A percentile compares a stretch with the other conserved stretches of the same genome.
phyloP scores from a whole-genome alignment of 2,797 vertebrate species.

The Enteromius treurensis region DNA sequence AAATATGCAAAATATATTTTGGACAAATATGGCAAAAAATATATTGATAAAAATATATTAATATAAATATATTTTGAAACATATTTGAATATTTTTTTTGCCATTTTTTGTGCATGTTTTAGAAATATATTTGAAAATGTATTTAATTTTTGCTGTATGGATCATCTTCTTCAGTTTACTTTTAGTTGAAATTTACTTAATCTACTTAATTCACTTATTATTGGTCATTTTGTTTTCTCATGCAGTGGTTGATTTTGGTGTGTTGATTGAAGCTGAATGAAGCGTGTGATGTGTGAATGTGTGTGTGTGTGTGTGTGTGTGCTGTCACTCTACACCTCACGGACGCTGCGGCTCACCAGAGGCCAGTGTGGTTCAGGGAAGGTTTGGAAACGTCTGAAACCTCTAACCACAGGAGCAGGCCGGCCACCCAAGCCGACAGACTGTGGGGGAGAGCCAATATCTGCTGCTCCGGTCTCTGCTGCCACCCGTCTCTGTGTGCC shows the following conservation, averaged over 20 bases:
- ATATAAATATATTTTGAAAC: background rate
- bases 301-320: slow-evolving; percentile 27
- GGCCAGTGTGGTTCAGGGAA: slow-evolving; percentile 76
- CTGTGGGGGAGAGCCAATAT: slow-evolving; percentile 36
- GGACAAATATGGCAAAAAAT: background rate
- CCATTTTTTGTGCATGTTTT: background rate
- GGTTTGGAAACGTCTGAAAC: slow-evolving; percentile 73
- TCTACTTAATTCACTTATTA: background rate
- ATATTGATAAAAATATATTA: background rate
- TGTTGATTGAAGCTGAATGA: slow-evolving; percentile 19
- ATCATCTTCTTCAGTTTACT: background rate
- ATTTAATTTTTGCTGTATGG: background rate
- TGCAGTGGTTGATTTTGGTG: background rate
- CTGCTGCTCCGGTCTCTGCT: background rate
- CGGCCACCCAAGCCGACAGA: slow-evolving; percentile 52
- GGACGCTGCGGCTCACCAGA: slow-evolving; percentile 77
- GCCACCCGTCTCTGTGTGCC: slow-evolving; percentile 20
- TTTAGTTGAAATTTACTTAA: background rate
- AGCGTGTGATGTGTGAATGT: slow-evolving; percentile 18
- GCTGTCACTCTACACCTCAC: slow-evolving; percentile 74
- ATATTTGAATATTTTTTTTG: background rate
- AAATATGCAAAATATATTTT: background rate
- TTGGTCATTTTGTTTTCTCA: background rate
- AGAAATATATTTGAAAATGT: background rate
- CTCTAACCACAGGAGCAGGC: slow-evolving; percentile 71